phyloP scores from a whole-genome alignment of 2,797 vertebrate species.

The Sebastes steindachneri region DNA sequence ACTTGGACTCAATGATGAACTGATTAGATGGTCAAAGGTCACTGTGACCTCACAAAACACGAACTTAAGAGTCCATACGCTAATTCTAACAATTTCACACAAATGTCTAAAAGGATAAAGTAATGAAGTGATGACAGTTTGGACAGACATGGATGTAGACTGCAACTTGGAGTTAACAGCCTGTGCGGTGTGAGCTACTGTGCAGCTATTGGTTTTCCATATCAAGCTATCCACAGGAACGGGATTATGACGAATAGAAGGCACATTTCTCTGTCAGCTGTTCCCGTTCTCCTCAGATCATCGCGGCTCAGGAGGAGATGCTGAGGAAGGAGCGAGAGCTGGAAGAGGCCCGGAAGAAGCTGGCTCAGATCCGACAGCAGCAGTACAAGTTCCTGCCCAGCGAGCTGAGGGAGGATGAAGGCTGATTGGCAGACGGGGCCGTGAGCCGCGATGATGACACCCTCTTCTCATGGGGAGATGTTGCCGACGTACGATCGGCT shows the following conservation, averaged over 20 bases:
- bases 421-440: conserved; percentile 76
- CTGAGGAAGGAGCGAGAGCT: conserved; percentile 96
- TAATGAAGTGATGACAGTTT: no score
- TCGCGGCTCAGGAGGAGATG: conserved; percentile 99
- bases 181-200: neutral
- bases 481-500: conserved; percentile 48
- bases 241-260: conserved; percentile 1
- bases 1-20: no score
- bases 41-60: no score
- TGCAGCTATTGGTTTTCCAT: neutral
- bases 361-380: conserved; percentile 98
- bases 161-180: neutral
- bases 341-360: conserved; percentile 97
- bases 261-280: conserved; percentile 33
- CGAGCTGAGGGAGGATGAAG: conserved; percentile 95
- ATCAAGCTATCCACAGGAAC: conserved; percentile 8
- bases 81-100: neutral
- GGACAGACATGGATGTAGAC: no score
- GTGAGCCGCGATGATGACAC: conserved; percentile 26
- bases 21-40: no score
- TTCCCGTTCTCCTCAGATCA: conserved; percentile 85
- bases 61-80: no score
- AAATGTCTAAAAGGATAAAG: no score
- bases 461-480: conserved; percentile 24
- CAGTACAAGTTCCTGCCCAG: conserved; percentile 99